These are phyloP conservation scores for human (Homo sapiens) DNA, from an alignment of 2,113 vertebrate species.

Conservation along the genomic window GRCh38 chr12:38557001-38557500, in stretches of 20 bases:
- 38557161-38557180: background rate
- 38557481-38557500: background rate
- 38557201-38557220: background rate
- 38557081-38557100: background rate
- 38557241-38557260: background rate
- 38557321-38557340: background rate
- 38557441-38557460: background rate
- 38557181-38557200: background rate
- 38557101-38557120: background rate
- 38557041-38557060: background rate
- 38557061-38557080: background rate
- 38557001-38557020: background rate
- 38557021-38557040: background rate
- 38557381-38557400: background rate
- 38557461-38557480: background rate
- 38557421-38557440: background rate
- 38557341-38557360: background rate
- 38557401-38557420: background rate
- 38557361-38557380: background rate
- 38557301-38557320: background rate
- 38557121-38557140: background rate
- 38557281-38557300: background rate
- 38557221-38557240: background rate
- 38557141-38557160: background rate
- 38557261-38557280: background rate